Evolutionary conservation across 23 tunicate genomes (phyloP).

Genomic region (Ascidia mentula): DNA sequence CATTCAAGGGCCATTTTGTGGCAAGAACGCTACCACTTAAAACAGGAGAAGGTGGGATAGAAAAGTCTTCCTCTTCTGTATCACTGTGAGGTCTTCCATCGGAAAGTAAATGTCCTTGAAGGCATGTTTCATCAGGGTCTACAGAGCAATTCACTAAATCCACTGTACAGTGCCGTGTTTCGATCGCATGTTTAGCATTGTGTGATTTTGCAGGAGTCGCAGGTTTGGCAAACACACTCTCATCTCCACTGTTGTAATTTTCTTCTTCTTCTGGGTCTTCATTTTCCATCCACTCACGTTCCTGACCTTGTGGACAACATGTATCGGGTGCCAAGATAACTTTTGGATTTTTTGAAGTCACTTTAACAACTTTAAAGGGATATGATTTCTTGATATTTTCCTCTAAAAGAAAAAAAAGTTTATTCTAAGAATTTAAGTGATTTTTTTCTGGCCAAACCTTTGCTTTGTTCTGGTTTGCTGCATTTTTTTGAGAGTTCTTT

Average conservation of each 20-base stretch:
- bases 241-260: not conserved
- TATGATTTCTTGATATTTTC: not conserved
- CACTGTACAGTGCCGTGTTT: not conserved
- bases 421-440: no score
- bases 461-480: not conserved
- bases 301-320: not conserved
- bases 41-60: not conserved
- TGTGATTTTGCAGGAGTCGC: not conserved
- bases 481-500: slow-evolving; percentile 1
- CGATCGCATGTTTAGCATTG: not conserved
- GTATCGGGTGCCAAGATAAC: not conserved
- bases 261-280: not conserved
- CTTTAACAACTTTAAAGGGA: not conserved
- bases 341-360: not conserved
- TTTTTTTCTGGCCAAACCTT: no score
- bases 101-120: not conserved
- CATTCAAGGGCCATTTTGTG: not conserved
- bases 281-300: not conserved
- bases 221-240: slow-evolving; percentile 3
- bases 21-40: not conserved
- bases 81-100: not conserved
- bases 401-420: not conserved
- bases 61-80: not conserved
- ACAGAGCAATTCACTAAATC: not conserved
- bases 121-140: not conserved